Evolutionary conservation across 2,888 invertebrate genomes (phyloP), one percentile per base, ranked within the genome.

Genomic region (Serripes groenlandicus): DNA sequence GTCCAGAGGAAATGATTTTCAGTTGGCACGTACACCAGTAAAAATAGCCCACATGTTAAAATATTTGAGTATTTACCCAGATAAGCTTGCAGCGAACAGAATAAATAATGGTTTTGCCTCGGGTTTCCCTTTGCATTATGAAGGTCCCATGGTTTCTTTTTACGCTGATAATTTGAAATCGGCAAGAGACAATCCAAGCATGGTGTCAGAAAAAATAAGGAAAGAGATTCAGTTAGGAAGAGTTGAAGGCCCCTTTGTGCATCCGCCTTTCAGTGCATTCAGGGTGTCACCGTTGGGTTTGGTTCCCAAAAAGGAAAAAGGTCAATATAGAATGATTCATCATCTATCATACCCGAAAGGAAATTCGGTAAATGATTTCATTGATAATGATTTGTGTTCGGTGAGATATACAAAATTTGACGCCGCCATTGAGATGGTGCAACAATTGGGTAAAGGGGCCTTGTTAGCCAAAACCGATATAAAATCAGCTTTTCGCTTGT

Each of bases 321-420:
- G 69, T 4, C 68, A 75, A 52, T 81, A 49, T 68, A 58, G 79
- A 5, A 18, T 85, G 4, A 85, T 85, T 18, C 76, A 79, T 26
- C 82, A 82, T 54, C 35, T 85, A 2, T 82, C 77, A 1, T 76
- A 79, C 34, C 79, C 82, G 0, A 5, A 3, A 5, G 79, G 79
- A 0, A 4, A 30, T 1, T 79, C 79, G 52, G 32, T 85, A 1
- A 85, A 85, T 66, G 81, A 85, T 68, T 81, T 70, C 37, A 82
- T 82, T 26, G 76, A 75, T 42, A 69, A 34, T n/a, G 60, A n/a
- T 18, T 15, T 28, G 3, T 58, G 58, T 28, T 32, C 72, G 3
- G 72, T 58, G 11, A 58, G 58, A 32, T 72, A 72, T 49, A 72
- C 72, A 18, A 72, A 28, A 23, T 72, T 72, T 72, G 72, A 58